Percentiles rank a stretch among this genome's conserved stretches.
phyloP scores from a whole-genome alignment of 1,140 invertebrate species.

The Pachyrhynchus sulphureomaculatus region DNA sequence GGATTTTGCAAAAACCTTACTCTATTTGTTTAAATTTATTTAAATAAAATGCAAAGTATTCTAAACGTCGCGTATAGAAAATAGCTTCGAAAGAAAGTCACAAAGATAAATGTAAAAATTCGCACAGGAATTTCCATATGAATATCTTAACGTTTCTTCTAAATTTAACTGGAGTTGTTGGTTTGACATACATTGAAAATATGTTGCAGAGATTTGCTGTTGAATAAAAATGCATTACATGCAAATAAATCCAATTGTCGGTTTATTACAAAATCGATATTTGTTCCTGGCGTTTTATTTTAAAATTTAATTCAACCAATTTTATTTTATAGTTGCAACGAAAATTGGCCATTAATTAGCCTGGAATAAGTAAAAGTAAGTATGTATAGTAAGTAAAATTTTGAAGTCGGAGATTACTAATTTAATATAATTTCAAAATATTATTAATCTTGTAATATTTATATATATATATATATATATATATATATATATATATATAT shows the following conservation, averaged over 20 bases:
- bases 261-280: conserved; percentile 18
- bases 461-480: no score
- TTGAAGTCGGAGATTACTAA: no score
- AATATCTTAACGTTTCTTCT: conserved; percentile 14
- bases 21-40: no score
- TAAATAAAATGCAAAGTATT: no score
- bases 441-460: no score
- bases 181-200: conserved; percentile 13
- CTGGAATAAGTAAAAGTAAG: no score
- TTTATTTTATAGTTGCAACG: background rate
- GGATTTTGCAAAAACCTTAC: no score
- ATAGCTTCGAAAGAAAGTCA: background rate
- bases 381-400: no score
- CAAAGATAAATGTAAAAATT: conserved; percentile 8
- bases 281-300: background rate
- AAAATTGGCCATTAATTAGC: no score
- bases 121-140: conserved; percentile 9
- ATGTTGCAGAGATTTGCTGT: conserved; percentile 16
- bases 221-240: conserved; percentile 6
- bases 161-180: conserved; percentile 12
- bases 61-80: background rate
- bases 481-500: no score
- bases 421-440: no score
- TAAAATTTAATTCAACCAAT: conserved; percentile 4
- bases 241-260: conserved; percentile 16